phyloP scores from a whole-genome alignment of 2,888 invertebrate species.

The Aphidoletes aphidimyza region DNA sequence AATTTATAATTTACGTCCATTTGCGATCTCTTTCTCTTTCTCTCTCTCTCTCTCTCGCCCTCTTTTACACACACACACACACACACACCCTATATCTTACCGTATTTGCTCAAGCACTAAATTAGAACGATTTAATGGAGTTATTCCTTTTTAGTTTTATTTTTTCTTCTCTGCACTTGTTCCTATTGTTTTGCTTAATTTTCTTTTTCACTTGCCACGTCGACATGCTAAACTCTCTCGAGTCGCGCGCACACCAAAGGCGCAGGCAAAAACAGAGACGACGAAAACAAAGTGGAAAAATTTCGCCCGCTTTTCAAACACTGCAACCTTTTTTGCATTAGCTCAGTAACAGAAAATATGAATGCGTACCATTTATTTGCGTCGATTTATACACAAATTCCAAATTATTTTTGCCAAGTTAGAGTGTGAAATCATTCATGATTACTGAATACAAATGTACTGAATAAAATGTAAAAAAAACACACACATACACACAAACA shows the following conservation, averaged over 20 bases:
- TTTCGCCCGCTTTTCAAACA: background rate
- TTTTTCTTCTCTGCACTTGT: background rate
- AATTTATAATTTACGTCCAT: slow-evolving; percentile 14
- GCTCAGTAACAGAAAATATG: no score
- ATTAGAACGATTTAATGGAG: background rate
- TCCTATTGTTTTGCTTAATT: background rate
- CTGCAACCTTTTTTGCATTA: no score
- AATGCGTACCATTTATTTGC: background rate
- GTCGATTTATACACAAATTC: slow-evolving; percentile 2
- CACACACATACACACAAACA: background rate
- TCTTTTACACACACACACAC: no score
- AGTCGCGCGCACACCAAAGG: no score
- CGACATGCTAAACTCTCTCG: no score
- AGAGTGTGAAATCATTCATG: background rate
- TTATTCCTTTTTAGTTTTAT: background rate
- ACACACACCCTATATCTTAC: no score
- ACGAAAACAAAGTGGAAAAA: no score
- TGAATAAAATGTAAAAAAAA: background rate
- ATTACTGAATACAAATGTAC: background rate
- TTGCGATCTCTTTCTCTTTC: background rate
- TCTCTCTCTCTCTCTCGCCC: background rate
- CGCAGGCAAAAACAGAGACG: background rate
- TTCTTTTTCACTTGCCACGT: background rate
- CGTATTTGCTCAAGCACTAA: slow-evolving; percentile 13
- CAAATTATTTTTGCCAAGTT: background rate